Base-by-base conservation (phyloP, 1,140 invertebrate genomes). In the Drosophila bipectinata region DNA sequence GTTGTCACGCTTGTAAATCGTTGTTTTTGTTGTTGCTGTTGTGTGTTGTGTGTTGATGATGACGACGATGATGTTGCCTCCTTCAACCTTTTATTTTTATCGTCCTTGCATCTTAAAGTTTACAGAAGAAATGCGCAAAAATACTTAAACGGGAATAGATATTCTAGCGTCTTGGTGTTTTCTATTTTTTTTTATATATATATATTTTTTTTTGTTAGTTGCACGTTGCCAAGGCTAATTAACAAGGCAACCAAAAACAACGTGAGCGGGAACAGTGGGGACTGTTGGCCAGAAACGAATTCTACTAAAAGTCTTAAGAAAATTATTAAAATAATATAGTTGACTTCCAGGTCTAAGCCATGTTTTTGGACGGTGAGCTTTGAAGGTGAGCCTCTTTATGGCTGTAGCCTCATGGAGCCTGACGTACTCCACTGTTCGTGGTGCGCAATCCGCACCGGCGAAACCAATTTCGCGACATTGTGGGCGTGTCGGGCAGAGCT, bases 381-480 rank as follows among this genome's bases (percentile, higher is more conserved):
- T 6, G 4, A 26, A 6, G 26, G 4, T 26, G 30, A 6, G 7
- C 30, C 30, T 32, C 8, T 9, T 32, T 32, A 9, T 32, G 30
- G 6, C 30, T 9, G 9, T 10, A 3, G 7, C 26, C 5, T 5
- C 6, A 1, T 28, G 8, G 9, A 28, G 9, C 10, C n/a, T 0
- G 1, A 2, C 47, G 49, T 53, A 41, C 0, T 1, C 32, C 79
- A 77, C 79, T 73, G 59, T 83, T 26, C 62, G 32, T 15, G 30
- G 55, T 58, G 63, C 59, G 63, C 66, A 56, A 55, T 69, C 32
- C 32, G 44, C 55, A 49, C 2, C 30, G 48, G 10, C 41, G 56
- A 71, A 84, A 83, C 72, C 69, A 84, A 84, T 85, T 85, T 85
- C 59, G 81, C 59, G 62, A 69, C 66, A 67, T 68, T 77, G 77